These are phyloP conservation scores for Tetragnatha montana DNA, from an alignment of 2,888 invertebrate species.

Conservation along the genomic window DNA sequence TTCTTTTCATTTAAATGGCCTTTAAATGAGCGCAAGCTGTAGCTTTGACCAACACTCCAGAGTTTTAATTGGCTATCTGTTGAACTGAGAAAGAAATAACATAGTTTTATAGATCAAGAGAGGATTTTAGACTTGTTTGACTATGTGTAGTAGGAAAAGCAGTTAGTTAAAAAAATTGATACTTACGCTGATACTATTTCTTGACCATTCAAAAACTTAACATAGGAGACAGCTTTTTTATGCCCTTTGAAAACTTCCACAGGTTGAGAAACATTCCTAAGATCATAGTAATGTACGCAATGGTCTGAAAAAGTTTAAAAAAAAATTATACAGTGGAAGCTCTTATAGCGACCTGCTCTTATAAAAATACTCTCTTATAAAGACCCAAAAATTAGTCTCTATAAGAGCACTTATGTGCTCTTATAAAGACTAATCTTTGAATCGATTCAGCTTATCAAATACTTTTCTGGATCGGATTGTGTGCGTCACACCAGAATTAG, in stretches of 20 bases:
- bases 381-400: too few species aligned
- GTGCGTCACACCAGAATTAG: too few species aligned
- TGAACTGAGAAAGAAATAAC: slow-evolving; percentile 78
- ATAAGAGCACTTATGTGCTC: too few species aligned
- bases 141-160: background rate
- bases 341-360: too few species aligned
- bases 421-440: too few species aligned
- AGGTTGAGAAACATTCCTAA: slow-evolving; percentile 88
- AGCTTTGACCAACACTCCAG: slow-evolving; percentile 88
- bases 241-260: slow-evolving; percentile 91
- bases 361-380: too few species aligned
- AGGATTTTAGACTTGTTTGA: background rate
- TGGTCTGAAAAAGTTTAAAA: slow-evolving; percentile 81
- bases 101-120: background rate
- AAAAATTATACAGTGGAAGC: too few species aligned
- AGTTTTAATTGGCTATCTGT: slow-evolving; percentile 93
- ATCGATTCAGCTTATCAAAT: too few species aligned
- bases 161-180: background rate
- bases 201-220: slow-evolving; percentile 89
- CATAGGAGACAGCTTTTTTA: slow-evolving; percentile 94
- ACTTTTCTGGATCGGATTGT: too few species aligned
- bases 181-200: slow-evolving; percentile 88
- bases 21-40: slow-evolving; percentile 88
- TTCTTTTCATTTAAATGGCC: slow-evolving; percentile 97
- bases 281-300: slow-evolving; percentile 96